phyloP scores from a whole-genome alignment of 1,140 invertebrate genomes.

The Portunus trituberculatus region DNA sequence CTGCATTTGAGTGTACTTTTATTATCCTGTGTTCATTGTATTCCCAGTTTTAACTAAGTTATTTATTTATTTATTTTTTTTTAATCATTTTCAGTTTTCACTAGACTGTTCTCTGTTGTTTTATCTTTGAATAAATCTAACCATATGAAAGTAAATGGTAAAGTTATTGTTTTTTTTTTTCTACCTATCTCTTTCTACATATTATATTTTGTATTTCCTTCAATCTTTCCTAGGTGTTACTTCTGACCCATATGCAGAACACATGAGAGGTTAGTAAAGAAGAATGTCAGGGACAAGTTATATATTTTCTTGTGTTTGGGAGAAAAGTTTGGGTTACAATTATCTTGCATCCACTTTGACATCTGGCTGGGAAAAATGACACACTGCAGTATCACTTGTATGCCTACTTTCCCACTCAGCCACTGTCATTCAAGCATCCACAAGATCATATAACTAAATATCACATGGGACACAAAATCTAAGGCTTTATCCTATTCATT shows the following conservation, averaged over 20 bases:
- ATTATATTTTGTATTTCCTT: too few relatives aligned
- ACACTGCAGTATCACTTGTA: neutral
- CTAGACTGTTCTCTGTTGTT: too few relatives aligned
- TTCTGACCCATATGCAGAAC: neutral
- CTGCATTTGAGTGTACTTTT: too few relatives aligned
- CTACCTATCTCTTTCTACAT: too few relatives aligned
- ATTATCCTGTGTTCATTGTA: too few relatives aligned
- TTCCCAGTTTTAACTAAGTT: too few relatives aligned
- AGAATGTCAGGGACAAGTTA: neutral
- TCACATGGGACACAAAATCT: neutral
- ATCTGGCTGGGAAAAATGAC: neutral
- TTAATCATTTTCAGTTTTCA: too few relatives aligned
- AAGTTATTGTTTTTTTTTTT: too few relatives aligned
- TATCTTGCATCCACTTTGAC: neutral
- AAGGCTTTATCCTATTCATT: constrained; percentile 2
- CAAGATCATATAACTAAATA: neutral
- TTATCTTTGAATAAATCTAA: too few relatives aligned
- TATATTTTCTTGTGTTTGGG: neutral
- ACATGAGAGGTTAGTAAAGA: neutral
- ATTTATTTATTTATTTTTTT: too few relatives aligned
- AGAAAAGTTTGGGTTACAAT: neutral
- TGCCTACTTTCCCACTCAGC: neutral
- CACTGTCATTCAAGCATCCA: neutral
- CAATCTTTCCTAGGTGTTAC: too few relatives aligned
- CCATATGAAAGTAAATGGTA: too few relatives aligned